These are phyloP conservation scores for Poecile montanus DNA, from an alignment of 2,797 vertebrate genomes.

Conservation along the genomic window DNA sequence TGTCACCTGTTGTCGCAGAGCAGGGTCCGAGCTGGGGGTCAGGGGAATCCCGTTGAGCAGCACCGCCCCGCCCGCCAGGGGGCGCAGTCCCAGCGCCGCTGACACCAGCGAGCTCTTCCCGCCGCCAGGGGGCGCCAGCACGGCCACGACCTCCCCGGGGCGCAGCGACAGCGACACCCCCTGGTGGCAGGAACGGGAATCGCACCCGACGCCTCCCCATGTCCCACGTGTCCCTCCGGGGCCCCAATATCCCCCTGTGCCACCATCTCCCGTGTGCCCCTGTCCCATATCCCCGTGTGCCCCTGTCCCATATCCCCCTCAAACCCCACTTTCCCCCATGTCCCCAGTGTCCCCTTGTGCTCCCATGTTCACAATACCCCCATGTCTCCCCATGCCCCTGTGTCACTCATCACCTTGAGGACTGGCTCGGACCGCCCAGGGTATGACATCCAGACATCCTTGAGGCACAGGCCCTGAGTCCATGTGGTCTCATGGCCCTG, in stretches of 20 bases:
- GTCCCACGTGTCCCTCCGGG: fast-evolving
- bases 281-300: background rate
- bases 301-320: background rate
- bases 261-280: background rate
- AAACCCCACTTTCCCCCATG: background rate
- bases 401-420: background rate
- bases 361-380: too few species aligned
- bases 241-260: fast-evolving
- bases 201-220: fast-evolving
- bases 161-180: background rate
- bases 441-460: background rate
- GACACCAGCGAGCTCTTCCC: background rate
- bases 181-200: background rate
- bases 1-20: background rate
- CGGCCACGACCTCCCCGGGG: background rate
- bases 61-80: background rate
- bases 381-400: background rate
- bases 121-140: background rate
- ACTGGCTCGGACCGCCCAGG: background rate
- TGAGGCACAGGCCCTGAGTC: background rate
- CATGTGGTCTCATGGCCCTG: fast-evolving
- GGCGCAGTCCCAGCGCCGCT: background rate
- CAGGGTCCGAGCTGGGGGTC: background rate
- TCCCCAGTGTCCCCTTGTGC: background rate
- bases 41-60: background rate